These are phyloP conservation scores for Silurus meridionalis DNA, from an alignment of 2,113 vertebrate genomes.

Conservation along the genomic window DNA sequence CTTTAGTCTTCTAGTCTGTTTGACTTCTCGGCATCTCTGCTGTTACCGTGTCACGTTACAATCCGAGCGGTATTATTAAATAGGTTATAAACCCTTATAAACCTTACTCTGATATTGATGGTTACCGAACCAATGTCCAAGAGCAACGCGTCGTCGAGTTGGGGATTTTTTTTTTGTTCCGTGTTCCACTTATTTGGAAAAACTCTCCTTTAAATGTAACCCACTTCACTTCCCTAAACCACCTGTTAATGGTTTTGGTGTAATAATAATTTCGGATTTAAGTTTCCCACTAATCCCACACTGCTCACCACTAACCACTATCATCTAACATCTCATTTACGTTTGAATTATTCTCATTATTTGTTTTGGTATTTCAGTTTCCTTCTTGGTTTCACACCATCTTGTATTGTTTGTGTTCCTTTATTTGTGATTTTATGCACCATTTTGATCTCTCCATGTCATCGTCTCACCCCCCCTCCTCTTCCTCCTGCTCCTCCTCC, in stretches of 20 bases:
- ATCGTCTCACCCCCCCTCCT: slow-evolving; percentile 39
- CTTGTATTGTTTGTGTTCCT: slow-evolving; percentile 74
- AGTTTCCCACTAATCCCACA: slow-evolving; percentile 39
- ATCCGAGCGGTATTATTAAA: no score
- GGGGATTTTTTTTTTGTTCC: neutral
- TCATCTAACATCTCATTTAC: slow-evolving; percentile 53
- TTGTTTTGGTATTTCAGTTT: slow-evolving; percentile 70
- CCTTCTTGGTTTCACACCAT: slow-evolving; percentile 72
- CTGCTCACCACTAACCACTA: slow-evolving; percentile 38
- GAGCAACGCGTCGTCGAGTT: neutral
- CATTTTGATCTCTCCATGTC: slow-evolving; percentile 74
- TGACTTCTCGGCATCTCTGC: neutral
- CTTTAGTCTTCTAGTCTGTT: neutral
- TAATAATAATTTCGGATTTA: neutral
- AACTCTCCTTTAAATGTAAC: neutral
- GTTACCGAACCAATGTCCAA: no score
- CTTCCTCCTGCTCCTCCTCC: slow-evolving; percentile 50
- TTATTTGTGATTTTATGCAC: slow-evolving; percentile 82
- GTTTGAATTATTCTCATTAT: slow-evolving; percentile 48
- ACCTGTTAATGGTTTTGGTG: neutral
- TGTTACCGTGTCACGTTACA: neutral
- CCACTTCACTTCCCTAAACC: neutral
- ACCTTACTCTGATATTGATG: no score
- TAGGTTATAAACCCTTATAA: no score
- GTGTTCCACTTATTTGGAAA: neutral